Conservation (phyloP, 2,797 vertebrate species). For the Chelmon rostratus region DNA sequence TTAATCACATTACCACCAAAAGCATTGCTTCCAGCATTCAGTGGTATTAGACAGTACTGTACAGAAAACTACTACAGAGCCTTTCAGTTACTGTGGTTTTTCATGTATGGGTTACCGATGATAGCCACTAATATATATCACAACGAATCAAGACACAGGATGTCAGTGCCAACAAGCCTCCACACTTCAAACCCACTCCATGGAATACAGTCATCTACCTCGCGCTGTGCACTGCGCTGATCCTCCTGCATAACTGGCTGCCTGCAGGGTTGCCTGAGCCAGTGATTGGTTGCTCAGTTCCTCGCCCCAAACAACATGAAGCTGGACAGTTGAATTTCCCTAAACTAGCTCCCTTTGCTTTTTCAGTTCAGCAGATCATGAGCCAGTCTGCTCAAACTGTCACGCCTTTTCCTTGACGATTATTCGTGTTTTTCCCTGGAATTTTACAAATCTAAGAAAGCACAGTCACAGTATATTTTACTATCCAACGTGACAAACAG, state of each 20-base stretch:
- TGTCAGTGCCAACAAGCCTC: background rate
- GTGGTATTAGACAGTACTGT: background rate
- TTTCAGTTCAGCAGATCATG: background rate
- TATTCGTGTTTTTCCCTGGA: no score
- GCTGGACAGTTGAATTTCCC: background rate
- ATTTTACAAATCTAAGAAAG: background rate
- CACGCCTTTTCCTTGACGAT: background rate
- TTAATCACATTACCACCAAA: background rate
- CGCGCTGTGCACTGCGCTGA: background rate
- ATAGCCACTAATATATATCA: background rate
- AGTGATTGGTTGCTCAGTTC: background rate
- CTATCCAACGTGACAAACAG: background rate
- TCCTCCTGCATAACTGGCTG: background rate
- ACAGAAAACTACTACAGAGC: background rate
- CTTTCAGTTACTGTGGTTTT: no score
- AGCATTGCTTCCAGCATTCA: background rate
- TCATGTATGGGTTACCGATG: background rate
- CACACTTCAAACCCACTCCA: background rate
- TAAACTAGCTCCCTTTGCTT: background rate
- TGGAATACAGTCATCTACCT: background rate
- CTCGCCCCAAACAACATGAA: constrained; percentile 1
- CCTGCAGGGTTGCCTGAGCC: background rate
- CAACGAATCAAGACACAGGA: no score
- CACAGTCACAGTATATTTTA: background rate
- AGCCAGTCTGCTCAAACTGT: constrained; percentile 2